Evolutionary conservation across 2,113 vertebrate species (phyloP).

Genomic region (Triplophysa siluroides): DNA sequence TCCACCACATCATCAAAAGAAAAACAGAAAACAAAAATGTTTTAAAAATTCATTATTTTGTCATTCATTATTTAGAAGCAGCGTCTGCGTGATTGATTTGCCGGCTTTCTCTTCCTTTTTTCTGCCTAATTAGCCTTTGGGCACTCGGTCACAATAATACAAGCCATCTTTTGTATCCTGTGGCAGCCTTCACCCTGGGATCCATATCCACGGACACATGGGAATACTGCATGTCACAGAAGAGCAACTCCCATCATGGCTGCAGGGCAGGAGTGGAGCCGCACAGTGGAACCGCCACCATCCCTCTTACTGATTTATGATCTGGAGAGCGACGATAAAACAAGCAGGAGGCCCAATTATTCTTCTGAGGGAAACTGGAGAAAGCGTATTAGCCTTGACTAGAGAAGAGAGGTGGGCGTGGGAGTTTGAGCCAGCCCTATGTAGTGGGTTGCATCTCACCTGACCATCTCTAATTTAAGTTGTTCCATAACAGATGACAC

Average conservation of each 20-base stretch:
- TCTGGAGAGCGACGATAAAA: conserved; percentile 59
- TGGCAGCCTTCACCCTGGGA: conserved; percentile 57
- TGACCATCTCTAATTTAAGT: background rate
- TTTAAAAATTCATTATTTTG: conserved; percentile 44
- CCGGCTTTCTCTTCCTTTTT: conserved; percentile 54
- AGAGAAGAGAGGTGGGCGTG: background rate
- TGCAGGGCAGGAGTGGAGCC: conserved; percentile 62
- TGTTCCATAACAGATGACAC: background rate
- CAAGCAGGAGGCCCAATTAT: conserved; percentile 48
- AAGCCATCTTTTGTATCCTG: conserved; percentile 69
- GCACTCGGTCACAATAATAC: conserved; percentile 62
- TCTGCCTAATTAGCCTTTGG: conserved; percentile 61
- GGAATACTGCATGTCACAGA: conserved; percentile 63
- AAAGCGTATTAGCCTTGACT: conserved; percentile 48
- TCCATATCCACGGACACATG: conserved; percentile 54
- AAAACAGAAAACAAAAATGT: conserved; percentile 33
- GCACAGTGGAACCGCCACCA: conserved; percentile 44
- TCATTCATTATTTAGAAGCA: conserved; percentile 60
- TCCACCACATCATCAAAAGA: background rate
- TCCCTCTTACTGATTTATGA: conserved; percentile 71
- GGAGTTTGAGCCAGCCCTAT: background rate
- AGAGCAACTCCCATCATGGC: conserved; percentile 61
- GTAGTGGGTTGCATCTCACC: background rate
- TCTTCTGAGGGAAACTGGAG: conserved; percentile 63
- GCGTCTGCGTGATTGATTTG: conserved; percentile 67